These are phyloP conservation scores for Oreochromis mossambicus DNA, from an alignment of 2,797 vertebrate genomes.

Conservation along the genomic window DNA sequence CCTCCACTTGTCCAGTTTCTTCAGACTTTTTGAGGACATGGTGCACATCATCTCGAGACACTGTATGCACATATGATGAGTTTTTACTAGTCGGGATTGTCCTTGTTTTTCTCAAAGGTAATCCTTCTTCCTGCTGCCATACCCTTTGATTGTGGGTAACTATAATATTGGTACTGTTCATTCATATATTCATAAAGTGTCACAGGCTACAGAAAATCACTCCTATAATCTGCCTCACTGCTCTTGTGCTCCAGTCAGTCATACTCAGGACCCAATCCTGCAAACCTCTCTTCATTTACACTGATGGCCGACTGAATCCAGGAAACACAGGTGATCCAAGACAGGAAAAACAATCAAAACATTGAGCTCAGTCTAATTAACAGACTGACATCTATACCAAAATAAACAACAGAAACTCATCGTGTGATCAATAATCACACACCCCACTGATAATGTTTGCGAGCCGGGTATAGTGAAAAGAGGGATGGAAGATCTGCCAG, in stretches of 20 bases:
- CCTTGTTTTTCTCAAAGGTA: background rate
- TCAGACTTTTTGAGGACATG: background rate
- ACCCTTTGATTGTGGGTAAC: fast-evolving
- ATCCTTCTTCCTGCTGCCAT: background rate
- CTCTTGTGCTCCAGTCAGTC: background rate
- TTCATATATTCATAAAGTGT: background rate
- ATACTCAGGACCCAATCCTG: background rate
- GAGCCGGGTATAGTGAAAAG: background rate
- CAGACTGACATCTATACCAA: background rate
- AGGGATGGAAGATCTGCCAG: background rate
- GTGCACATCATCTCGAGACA: background rate
- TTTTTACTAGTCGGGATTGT: background rate
- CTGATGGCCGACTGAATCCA: background rate
- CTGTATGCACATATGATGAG: background rate
- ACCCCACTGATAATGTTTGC: background rate
- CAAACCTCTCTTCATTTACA: background rate
- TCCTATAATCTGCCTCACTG: background rate
- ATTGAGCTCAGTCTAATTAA: background rate
- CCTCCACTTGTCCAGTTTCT: background rate
- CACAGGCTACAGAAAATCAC: background rate
- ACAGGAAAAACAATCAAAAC: background rate
- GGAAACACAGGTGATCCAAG: background rate
- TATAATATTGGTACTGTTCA: background rate
- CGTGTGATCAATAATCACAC: background rate
- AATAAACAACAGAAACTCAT: background rate